phyloP scores from a whole-genome alignment of 2,113 vertebrate species.

The Laticauda laticaudata region DNA sequence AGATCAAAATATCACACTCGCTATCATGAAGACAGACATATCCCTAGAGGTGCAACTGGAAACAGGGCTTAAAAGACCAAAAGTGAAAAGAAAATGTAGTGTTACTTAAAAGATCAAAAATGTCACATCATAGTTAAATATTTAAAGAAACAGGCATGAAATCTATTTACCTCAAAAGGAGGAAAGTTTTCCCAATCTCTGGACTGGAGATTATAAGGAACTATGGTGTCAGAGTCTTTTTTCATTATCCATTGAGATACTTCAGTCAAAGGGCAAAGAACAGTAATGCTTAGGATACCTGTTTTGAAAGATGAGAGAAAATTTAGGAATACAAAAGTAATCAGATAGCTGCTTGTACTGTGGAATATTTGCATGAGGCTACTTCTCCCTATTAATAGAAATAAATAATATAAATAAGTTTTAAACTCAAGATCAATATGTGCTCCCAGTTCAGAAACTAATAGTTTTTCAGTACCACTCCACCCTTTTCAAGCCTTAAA shows the following conservation, averaged over 20 bases:
- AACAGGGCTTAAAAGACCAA: not conserved
- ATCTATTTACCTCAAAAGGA: conserved; percentile 72
- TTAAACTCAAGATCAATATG: not conserved
- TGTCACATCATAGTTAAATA: not conserved
- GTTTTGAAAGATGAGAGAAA: conserved; percentile 42
- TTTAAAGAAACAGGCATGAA: conserved; percentile 22
- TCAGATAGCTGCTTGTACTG: not conserved
- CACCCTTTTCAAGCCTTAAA: not conserved
- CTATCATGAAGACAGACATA: not conserved
- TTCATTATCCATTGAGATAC: conserved; percentile 77
- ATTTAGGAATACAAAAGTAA: not conserved
- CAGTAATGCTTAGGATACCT: conserved; percentile 80
- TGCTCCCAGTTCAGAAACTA: not conserved
- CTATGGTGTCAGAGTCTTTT: conserved; percentile 75
- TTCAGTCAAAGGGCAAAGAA: conserved; percentile 77
- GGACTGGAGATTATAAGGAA: conserved; percentile 79
- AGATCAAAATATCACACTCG: not conserved
- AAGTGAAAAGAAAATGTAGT: not conserved
- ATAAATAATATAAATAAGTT: not conserved
- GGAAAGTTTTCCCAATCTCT: conserved; percentile 73
- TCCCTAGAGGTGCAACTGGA: not conserved
- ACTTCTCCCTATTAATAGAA: not conserved
- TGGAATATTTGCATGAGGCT: not conserved
- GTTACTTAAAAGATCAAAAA: not conserved
- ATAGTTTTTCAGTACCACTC: not conserved